Conservation (phyloP, 2,888 invertebrate genomes). For the Thecocarcelia acutangulata region DNA sequence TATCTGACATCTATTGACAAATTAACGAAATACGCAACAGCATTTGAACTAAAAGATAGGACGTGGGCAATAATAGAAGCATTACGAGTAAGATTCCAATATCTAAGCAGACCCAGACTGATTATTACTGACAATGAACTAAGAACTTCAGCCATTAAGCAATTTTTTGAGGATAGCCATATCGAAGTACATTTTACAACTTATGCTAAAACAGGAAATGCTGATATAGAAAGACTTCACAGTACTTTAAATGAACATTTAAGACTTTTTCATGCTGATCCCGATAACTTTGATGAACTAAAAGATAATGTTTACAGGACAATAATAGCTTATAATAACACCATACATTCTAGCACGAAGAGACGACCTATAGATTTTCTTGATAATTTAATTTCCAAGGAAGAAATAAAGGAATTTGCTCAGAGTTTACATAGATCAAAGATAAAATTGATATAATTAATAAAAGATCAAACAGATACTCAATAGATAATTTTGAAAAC, state of each 20-base stretch:
- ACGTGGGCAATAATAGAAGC: constrained; percentile 1
- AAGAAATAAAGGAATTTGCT: background rate
- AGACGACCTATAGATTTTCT: constrained; percentile 4
- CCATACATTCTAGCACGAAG: background rate
- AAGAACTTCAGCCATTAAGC: background rate
- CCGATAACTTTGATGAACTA: too few relatives aligned
- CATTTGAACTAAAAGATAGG: background rate
- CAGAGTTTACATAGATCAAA: background rate
- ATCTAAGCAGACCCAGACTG: constrained; percentile 1
- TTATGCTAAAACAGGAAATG: background rate
- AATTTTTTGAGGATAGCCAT: background rate
- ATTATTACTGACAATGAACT: background rate
- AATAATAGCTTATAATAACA: constrained; percentile 1
- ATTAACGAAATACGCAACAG: background rate
- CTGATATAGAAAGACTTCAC: background rate
- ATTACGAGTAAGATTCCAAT: background rate
- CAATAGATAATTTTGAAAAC: background rate
- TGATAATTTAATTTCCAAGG: background rate
- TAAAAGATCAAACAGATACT: background rate
- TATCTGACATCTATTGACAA: background rate
- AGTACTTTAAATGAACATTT: constrained; percentile 12
- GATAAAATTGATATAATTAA: background rate
- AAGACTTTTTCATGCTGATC: constrained; percentile 13
- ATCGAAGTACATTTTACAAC: background rate
- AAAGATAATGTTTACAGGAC: too few relatives aligned